Conservation (phyloP, 2,888 invertebrate genomes). For the Chymomyza caudatula region DNA sequence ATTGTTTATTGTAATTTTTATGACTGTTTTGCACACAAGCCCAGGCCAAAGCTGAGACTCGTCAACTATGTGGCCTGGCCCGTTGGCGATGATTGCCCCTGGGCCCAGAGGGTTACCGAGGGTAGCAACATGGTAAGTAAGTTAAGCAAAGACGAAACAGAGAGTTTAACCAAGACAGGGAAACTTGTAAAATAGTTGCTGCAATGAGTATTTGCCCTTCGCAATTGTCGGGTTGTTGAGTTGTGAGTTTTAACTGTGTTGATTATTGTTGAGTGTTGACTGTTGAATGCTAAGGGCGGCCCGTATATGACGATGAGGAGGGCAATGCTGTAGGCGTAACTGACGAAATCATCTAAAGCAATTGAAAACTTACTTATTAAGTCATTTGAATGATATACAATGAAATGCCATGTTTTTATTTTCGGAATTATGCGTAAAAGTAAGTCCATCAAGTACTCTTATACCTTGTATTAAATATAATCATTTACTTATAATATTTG, state of each 20-base stretch:
- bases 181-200: slow-evolving; percentile 18
- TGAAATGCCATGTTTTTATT: neutral
- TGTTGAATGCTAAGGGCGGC: neutral
- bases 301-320: neutral
- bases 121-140: slow-evolving; percentile 15
- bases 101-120: neutral
- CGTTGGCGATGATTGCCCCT: slow-evolving; percentile 60
- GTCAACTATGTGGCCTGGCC: neutral
- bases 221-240: neutral
- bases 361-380: slow-evolving; percentile 63
- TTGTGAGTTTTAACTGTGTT: neutral
- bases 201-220: neutral
- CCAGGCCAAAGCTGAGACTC: slow-evolving; percentile 57
- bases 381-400: slow-evolving; percentile 36
- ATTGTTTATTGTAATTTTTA: slow-evolving; percentile 75
- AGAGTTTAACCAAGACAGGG: slow-evolving; percentile 19
- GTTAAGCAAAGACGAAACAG: slow-evolving; percentile 13
- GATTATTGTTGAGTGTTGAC: neutral
- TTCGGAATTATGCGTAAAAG: neutral
- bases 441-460: no score
- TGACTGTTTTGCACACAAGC: slow-evolving; percentile 74
- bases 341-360: slow-evolving; percentile 12
- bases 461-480: no score
- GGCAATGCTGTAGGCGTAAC: neutral
- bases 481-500: no score